Evolutionary conservation across 2,113 vertebrate genomes (phyloP), one percentile per base, ranked within the genome.

Genomic region (Phaethornis superciliosus): DNA sequence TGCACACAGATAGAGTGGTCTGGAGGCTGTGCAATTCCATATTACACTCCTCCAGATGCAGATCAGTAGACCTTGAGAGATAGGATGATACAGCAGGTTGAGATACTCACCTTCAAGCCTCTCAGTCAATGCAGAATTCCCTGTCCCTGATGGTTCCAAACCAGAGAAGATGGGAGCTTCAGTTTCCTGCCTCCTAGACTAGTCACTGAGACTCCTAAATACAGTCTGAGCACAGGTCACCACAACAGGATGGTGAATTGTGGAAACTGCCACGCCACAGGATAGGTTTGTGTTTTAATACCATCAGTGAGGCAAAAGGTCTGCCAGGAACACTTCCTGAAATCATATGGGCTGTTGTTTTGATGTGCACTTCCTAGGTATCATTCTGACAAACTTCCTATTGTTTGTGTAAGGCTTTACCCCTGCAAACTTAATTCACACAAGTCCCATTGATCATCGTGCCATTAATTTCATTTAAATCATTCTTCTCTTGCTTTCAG

Each of bases 1-100:
- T 0, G 0, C 49, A 11, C 20, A 19, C 2, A 4, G 46, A 56
- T 42, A 10, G 69, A 59, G 8, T 2, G 32, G 21, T 35, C 35
- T 82, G 67, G 69, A 79, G 63, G 23, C 44, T 42, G 42, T 26
- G 21, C 52, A 10, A 12, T 23, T 60, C 28, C 74, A 62, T n/a
- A 22, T 35, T 9, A 5, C 0, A 0, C 20, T 85, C 17, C 22
- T 46, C 5, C 22, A 85, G 42, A 35, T 6, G 24, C 15, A 51
- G 51, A 74, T 14, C 68, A 62, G 46, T 0, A 58, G 54, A 77
- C 24, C n/a, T 77, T 0, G 0, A 72, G 63, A 68, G 37, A n/a
- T 2, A 46, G 14, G 63, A 51, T 30, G 51, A 72, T 33, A 19
- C 27, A 59, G 42, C 4, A 67, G 17, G 27, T 69, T n/a, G 26